Percentiles rank a stretch among this genome's conserved stretches.
phyloP scores from a whole-genome alignment of 1,140 invertebrate species.

The Bombyx mori region DNA sequence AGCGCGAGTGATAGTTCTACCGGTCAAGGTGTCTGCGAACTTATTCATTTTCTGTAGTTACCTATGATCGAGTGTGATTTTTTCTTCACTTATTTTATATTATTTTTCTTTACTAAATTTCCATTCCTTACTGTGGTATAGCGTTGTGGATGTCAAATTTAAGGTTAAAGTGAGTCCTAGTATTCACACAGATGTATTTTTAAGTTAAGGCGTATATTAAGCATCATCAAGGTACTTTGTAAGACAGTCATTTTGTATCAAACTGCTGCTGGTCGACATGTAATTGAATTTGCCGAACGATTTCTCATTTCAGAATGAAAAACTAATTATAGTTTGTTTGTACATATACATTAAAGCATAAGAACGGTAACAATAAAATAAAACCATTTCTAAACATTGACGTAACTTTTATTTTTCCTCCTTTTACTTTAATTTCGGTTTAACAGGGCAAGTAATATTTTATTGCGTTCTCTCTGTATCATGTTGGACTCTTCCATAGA shows the following conservation, averaged over 20 bases:
- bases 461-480: conserved; percentile 60
- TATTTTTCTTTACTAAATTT: conserved; percentile 51
- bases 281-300: conserved; percentile 51
- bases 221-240: conserved; percentile 58
- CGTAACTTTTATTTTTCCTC: conserved; percentile 4
- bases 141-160: conserved; percentile 55
- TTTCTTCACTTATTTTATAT: conserved; percentile 29
- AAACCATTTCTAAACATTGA: conserved; percentile 64
- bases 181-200: conserved; percentile 57
- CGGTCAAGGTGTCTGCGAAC: conserved; percentile 33
- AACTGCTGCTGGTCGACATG: conserved; percentile 37
- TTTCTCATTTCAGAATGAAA: conserved; percentile 63
- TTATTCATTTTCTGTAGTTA: conserved; percentile 29
- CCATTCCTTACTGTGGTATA: conserved; percentile 68
- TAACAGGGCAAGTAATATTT: conserved; percentile 45
- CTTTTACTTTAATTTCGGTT: conserved; percentile 23
- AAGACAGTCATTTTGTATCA: conserved; percentile 41
- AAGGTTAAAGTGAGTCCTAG: conserved; percentile 42
- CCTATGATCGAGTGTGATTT: conserved; percentile 39
- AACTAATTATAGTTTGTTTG: conserved; percentile 67
- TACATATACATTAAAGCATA: conserved; percentile 68
- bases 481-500: conserved; percentile 52
- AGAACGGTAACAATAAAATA: conserved; percentile 63
- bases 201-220: conserved; percentile 58
- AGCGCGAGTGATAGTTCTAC: conserved; percentile 30